Base-by-base conservation (phyloP, 2,888 invertebrate species). In the Hirudinaria manillensis region DNA sequence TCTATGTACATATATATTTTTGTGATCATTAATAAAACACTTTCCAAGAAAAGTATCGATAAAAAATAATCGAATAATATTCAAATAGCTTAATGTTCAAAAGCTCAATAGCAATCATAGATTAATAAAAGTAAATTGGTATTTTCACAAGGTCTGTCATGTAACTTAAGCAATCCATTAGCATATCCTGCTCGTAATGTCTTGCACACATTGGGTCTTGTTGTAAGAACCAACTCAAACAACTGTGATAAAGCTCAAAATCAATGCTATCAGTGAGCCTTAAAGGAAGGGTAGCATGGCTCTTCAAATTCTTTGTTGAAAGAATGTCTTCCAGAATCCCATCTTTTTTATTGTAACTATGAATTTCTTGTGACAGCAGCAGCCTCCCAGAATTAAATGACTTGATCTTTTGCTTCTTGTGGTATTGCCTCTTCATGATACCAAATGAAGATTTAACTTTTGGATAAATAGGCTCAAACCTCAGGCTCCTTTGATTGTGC, bases 151-250 rank as follows among this genome's bases (percentile, higher is more conserved):
- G 27, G 13, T 53, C 36, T 45, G 61, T 70, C 34, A 61, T 36
- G 19, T 66, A 65, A 16, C 61, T 34, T 56, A 72, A 27, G 29
- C 53, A 24, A 6, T 68, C 65, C n/a, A n/a, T 72, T 21, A 75
- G 32, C n/a, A 29, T 72, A 36, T 75, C 75, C 10, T 75, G 32
- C 32, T 77, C 77, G 36, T 55, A 73, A 29, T 70, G 61, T n/a
- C 72, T 51, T 7, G 70, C 38, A n/a, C 75, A 55, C 19, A 56
- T 51, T 6, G 77, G 38, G 51, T 77, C 77, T 6, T 77, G 70
- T 53, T 75, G 75, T 2, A 77, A 32, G 27, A 77, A 32, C 75
- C 75, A 75, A 27, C 70, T 70, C 53, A 71, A 34, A 70, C 74
- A 77, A 36, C 66, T 70, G 65, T 73, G 65, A n/a, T 56, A 38